Evolutionary conservation across 2,888 invertebrate genomes (phyloP).

Genomic region (Priocnemis perturbator): DNA sequence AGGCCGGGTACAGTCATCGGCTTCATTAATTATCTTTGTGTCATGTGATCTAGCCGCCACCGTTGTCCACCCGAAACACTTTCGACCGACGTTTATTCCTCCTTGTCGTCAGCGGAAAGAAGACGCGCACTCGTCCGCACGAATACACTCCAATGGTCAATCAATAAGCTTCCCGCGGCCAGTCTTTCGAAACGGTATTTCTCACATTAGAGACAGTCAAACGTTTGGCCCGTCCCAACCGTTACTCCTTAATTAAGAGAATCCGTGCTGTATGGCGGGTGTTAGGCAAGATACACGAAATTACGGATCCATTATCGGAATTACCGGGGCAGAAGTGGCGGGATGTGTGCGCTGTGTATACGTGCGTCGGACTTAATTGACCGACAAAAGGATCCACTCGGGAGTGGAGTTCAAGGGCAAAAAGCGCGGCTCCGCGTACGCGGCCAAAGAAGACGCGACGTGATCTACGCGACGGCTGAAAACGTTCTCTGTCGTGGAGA

Average conservation of each 20-base stretch:
- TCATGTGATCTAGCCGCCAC: too few species aligned
- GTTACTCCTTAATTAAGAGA: constrained; percentile 51
- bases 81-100: constrained; percentile 1
- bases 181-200: constrained; percentile 29
- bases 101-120: constrained; percentile 1
- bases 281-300: constrained; percentile 36
- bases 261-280: constrained; percentile 26
- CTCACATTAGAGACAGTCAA: constrained; percentile 28
- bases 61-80: background rate
- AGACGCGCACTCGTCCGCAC: background rate
- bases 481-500: too few species aligned
- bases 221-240: constrained; percentile 25
- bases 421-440: background rate
- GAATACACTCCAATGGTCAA: too few species aligned
- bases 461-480: too few species aligned
- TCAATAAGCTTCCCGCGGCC: too few species aligned
- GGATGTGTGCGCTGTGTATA: background rate
- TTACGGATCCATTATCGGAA: constrained; percentile 49
- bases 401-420: constrained; percentile 23
- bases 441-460: too few species aligned
- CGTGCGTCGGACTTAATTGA: constrained; percentile 41
- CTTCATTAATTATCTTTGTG: too few species aligned
- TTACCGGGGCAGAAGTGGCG: constrained; percentile 23
- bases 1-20: too few species aligned
- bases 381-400: constrained; percentile 42